Evolutionary conservation across 2,888 invertebrate genomes (phyloP), one percentile per base, ranked within the genome.

Genomic region (Lamellibrachia satsuma): DNA sequence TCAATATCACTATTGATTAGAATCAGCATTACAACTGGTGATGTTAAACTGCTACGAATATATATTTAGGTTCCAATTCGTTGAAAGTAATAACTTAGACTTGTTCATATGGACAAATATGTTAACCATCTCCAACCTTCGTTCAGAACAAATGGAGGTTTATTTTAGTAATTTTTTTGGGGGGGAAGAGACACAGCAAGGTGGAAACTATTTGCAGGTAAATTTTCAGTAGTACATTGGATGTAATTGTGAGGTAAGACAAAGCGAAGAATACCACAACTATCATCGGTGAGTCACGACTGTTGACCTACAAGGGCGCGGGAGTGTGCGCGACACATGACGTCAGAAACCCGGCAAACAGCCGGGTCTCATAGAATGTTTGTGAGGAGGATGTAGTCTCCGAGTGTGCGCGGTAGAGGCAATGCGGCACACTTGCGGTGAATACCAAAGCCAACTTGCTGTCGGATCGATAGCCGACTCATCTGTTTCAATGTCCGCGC

Each of bases 381-480:
- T 92, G 95, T 95, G 75, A 96, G 95, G 11, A 96, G 94, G 52
- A 96, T 94, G 93, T 95, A 96, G 93, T 96, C 96, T 93, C 96
- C 96, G 92, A 96, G 95, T 52, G 96, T 95, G 92, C 95, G 94
- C 2, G 96, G 96, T 93, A 96, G 95, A 52, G 95, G 95, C 91
- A 96, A 94, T 52, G 93, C 92, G 92, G 95, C 95, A 8, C 96
- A 95, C 93, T 96, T 96, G 92, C 95, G 94, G 90, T 94, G 94
- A 60, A 96, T 95, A 91, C 96, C 95, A 94, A 96, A 96, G 22
- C 96, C 96, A 15, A 96, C 94, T 55, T 95, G 94, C 93, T 95
- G 95, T 15, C 96, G 95, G 92, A 96, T 96, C 92, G 95, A 95
- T 93, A 96, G 96, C 57, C 96, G 94, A 93, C 96, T 96, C 92